These are phyloP conservation scores for Limulus polyphemus DNA, from an alignment of 2,888 invertebrate genomes.

Conservation along the genomic window DNA sequence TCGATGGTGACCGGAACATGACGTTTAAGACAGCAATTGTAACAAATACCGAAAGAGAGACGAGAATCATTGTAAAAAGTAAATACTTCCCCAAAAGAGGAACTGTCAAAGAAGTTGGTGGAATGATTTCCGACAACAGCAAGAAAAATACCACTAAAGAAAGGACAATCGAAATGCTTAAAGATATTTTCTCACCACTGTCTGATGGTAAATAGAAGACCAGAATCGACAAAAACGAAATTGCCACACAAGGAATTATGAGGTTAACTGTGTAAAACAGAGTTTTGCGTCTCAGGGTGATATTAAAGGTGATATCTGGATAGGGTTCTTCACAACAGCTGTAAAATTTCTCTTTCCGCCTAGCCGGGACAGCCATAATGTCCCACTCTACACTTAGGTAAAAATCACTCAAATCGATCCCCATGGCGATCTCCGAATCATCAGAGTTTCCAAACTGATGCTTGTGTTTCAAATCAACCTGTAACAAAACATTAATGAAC, in stretches of 20 bases:
- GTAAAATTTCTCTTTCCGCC: slow-evolving; percentile 26
- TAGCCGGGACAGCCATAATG: slow-evolving; percentile 35
- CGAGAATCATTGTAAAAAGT: slow-evolving; percentile 90
- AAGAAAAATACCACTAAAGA: slow-evolving; percentile 98
- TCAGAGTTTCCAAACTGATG: slow-evolving; percentile 26
- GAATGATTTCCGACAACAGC: slow-evolving; percentile 94
- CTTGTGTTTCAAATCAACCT: slow-evolving; percentile 23
- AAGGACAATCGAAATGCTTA: slow-evolving; percentile 96
- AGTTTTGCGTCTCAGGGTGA: slow-evolving; percentile 93
- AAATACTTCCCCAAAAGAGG: slow-evolving; percentile 90
- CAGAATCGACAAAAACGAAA: slow-evolving; percentile 83
- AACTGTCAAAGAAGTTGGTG: slow-evolving; percentile 90
- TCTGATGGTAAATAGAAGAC: slow-evolving; percentile 97
- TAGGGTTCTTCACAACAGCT: slow-evolving; percentile 53
- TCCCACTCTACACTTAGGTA: slow-evolving; percentile 45
- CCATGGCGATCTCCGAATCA: slow-evolving; percentile 28
- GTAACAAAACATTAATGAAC: too few species aligned
- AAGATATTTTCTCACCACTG: slow-evolving; percentile 95
- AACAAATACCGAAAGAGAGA: slow-evolving; percentile 83
- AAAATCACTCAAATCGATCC: slow-evolving; percentile 43
- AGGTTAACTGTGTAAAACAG: slow-evolving; percentile 93
- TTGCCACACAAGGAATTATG: slow-evolving; percentile 90
- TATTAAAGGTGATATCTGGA: slow-evolving; percentile 95
- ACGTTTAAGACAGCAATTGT: slow-evolving; percentile 88
- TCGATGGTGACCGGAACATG: slow-evolving; percentile 64